These are phyloP conservation scores for Elephas maximus DNA, from an alignment of 2,113 vertebrate genomes.

Conservation along the genomic window DNA sequence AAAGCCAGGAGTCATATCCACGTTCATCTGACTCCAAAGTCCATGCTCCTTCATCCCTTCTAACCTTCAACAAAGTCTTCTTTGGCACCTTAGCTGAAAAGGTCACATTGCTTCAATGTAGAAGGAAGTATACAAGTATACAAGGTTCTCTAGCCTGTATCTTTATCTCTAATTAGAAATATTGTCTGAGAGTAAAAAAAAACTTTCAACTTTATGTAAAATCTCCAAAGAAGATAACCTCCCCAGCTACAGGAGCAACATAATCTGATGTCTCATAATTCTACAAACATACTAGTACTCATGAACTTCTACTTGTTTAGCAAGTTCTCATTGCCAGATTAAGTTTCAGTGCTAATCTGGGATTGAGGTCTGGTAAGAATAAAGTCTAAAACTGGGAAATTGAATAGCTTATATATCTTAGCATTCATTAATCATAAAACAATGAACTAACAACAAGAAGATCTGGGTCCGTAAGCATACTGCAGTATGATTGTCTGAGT, in stretches of 20 bases:
- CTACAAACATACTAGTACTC: not conserved
- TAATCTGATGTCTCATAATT: not conserved
- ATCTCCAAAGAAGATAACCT: not conserved
- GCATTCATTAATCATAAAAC: constrained; percentile 5
- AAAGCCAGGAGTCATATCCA: not conserved
- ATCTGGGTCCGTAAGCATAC: not conserved
- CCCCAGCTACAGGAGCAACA: not conserved
- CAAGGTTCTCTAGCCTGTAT: not conserved
- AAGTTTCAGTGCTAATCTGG: constrained; percentile 3
- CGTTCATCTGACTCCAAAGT: not conserved
- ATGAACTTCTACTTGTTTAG: not conserved
- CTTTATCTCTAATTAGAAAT: not conserved
- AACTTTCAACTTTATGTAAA: not conserved
- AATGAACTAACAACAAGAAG: constrained; percentile 46
- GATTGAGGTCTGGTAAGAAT: not conserved
- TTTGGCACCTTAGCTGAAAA: not conserved
- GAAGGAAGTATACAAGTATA: not conserved
- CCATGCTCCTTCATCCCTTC: not conserved
- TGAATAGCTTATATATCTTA: not conserved
- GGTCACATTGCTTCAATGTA: not conserved
- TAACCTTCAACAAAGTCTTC: not conserved
- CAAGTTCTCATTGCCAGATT: not conserved
- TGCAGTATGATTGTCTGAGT: not conserved
- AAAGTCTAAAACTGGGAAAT: not conserved
- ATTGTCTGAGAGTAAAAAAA: not conserved